Percentiles rank a stretch among this genome's conserved stretches.
Conservation (phyloP, 1,140 invertebrate genomes). For the Drosophila malerkotliana region DNA sequence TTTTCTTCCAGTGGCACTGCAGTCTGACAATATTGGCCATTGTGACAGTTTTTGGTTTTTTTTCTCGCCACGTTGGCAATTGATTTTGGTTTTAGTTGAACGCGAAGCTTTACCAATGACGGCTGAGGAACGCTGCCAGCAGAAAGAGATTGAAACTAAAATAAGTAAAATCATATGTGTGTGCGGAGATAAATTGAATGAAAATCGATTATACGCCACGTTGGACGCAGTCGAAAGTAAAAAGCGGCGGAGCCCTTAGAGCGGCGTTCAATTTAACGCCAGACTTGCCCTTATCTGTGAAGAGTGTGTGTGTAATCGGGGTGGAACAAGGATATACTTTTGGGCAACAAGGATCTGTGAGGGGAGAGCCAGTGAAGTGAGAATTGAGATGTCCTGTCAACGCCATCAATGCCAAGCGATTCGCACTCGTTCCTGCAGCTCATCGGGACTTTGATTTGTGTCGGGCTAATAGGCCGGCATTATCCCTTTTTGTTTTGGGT, state of each 20-base stretch:
- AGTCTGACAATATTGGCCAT: constrained; percentile 16
- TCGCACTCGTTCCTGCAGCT: constrained; percentile 9
- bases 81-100: constrained; percentile 73
- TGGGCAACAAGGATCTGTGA: neutral
- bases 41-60: constrained; percentile 47
- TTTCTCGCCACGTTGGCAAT: constrained; percentile 35
- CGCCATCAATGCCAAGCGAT: constrained; percentile 27
- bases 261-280: constrained; percentile 73
- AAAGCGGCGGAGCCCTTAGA: constrained; percentile 15
- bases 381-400: constrained; percentile 57
- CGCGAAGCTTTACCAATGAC: constrained; percentile 37
- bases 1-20: constrained; percentile 4
- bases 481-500: constrained; percentile 1
- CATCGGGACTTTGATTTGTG: constrained; percentile 32
- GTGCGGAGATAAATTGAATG: constrained; percentile 33
- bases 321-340: neutral
- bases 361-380: constrained; percentile 13
- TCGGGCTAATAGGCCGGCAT: constrained; percentile 24
- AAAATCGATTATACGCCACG: constrained; percentile 81
- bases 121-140: constrained; percentile 22
- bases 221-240: constrained; percentile 53
- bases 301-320: constrained; percentile 18
- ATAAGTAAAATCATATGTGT: constrained; percentile 5
- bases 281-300: constrained; percentile 38
- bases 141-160: neutral